Evolutionary conservation across 2,888 invertebrate species (phyloP).

Genomic region (Cryptophagus acutangulus): DNA sequence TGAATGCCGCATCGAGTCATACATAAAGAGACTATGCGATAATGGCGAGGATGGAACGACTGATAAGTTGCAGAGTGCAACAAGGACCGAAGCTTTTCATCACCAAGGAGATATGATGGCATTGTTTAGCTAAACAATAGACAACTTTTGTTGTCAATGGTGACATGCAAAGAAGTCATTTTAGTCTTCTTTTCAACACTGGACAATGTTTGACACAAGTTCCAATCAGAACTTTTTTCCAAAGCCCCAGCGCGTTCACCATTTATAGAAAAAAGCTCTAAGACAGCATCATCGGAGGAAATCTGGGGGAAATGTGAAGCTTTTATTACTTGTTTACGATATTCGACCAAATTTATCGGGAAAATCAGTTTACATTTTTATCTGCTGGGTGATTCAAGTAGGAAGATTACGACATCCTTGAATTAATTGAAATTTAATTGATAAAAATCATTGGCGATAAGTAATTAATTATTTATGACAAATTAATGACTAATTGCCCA

Average conservation of each 20-base stretch:
- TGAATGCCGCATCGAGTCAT: slow-evolving; percentile 43
- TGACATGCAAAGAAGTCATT: slow-evolving; percentile 47
- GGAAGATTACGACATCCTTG: no score
- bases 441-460: no score
- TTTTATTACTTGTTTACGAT: no score
- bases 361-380: no score
- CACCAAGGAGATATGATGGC: slow-evolving; percentile 46
- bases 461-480: no score
- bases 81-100: slow-evolving; percentile 36
- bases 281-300: no score
- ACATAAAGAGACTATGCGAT: slow-evolving; percentile 41
- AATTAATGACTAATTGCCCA: no score
- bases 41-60: slow-evolving; percentile 36
- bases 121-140: slow-evolving; percentile 47
- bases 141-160: slow-evolving; percentile 46
- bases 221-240: slow-evolving; percentile 40
- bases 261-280: no score
- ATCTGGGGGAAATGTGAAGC: no score
- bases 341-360: no score
- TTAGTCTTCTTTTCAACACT: slow-evolving; percentile 39
- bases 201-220: slow-evolving; percentile 43
- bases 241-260: slow-evolving; percentile 12
- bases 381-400: no score
- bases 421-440: no score
- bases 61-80: slow-evolving; percentile 8